phyloP scores from a whole-genome alignment of 1,140 invertebrate genomes.

The Drosophila obscura region DNA sequence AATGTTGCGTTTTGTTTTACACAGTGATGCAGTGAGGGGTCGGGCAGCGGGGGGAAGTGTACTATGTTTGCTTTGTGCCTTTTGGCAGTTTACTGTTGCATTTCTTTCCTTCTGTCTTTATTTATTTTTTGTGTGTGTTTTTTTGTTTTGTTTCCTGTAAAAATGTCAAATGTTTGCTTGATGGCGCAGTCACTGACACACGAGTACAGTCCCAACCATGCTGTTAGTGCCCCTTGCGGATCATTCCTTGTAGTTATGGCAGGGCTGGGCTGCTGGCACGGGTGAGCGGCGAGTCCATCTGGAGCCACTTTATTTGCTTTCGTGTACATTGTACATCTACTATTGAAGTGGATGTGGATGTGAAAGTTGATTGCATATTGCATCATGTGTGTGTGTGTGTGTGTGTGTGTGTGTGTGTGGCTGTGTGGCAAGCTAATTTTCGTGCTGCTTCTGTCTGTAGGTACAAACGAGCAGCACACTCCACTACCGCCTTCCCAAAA shows the following conservation, averaged over 20 bases:
- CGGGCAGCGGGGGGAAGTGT: neutral
- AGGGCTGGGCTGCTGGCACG: too few relatives aligned
- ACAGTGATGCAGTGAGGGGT: neutral
- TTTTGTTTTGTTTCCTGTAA: constrained; percentile 10
- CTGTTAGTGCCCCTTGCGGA: constrained; percentile 2
- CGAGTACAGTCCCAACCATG: constrained; percentile 14
- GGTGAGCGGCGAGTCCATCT: too few relatives aligned
- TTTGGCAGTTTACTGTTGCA: constrained; percentile 44
- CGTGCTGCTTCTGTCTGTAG: neutral
- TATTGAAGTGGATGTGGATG: neutral
- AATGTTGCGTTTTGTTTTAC: constrained; percentile 18
- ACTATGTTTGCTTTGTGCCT: constrained; percentile 38
- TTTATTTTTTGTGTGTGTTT: constrained; percentile 3
- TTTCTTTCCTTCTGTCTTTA: constrained; percentile 11
- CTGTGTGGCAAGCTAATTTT: constrained; percentile 7
- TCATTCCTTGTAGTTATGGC: too few relatives aligned
- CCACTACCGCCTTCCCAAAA: too few relatives aligned
- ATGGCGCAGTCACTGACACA: constrained; percentile 12
- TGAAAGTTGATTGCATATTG: neutral
- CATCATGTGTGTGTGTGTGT: neutral
- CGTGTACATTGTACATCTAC: too few relatives aligned
- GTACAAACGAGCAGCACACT: too few relatives aligned
- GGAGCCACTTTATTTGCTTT: too few relatives aligned
- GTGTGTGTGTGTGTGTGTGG: neutral
- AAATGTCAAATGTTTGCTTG: constrained; percentile 44